phyloP scores from a whole-genome alignment of 2,113 vertebrate genomes.

The Myotis lucifugus region DNA sequence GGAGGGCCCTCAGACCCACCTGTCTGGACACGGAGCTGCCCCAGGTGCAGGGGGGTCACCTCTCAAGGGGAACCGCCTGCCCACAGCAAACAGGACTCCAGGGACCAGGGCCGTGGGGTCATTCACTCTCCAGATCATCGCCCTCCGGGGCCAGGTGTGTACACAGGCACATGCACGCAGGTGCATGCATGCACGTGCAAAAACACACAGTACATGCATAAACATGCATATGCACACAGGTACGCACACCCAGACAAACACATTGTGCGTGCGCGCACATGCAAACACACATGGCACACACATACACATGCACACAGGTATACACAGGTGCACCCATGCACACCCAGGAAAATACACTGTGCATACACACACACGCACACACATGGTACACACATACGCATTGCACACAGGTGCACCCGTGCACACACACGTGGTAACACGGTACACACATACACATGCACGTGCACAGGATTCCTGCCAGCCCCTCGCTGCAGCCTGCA shows the following conservation, averaged over 20 bases:
- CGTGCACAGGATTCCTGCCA: fast-evolving
- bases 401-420: no score
- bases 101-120: neutral
- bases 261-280: neutral
- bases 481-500: neutral
- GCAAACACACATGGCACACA: no score
- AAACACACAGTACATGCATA: neutral
- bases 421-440: no score
- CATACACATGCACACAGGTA: no score
- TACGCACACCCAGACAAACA: no score
- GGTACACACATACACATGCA: no score
- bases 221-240: neutral
- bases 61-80: neutral
- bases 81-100: fast-evolving
- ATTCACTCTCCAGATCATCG: fast-evolving
- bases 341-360: no score
- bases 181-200: neutral
- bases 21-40: neutral
- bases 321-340: no score
- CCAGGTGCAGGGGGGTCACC: neutral
- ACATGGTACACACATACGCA: neutral
- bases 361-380: fast-evolving
- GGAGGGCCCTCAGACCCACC: no score
- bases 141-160: neutral
- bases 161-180: no score